phyloP scores from a whole-genome alignment of 1,140 invertebrate genomes.

The Hyles vespertilio region DNA sequence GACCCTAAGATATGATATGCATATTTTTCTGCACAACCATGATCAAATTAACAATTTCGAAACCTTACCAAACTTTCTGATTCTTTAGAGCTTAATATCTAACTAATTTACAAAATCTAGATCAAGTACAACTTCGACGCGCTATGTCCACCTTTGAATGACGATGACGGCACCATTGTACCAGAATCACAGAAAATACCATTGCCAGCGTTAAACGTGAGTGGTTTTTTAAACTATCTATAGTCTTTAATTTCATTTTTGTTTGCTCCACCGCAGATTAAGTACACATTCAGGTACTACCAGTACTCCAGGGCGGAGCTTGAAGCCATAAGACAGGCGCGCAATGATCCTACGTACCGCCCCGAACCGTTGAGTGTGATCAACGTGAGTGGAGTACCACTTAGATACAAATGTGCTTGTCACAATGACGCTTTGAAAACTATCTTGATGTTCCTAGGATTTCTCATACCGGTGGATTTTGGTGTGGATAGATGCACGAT shows the following conservation, averaged over 20 bases:
- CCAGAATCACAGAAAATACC: conserved; percentile 77
- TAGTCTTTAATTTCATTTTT: conserved; percentile 31
- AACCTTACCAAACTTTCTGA: too few species aligned
- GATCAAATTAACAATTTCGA: too few species aligned
- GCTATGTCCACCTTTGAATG: conserved; percentile 78
- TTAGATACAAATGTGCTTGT: too few species aligned
- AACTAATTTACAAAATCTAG: conserved; percentile 44
- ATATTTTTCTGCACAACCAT: too few species aligned
- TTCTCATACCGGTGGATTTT: too few species aligned
- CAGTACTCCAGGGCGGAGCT: conserved; percentile 76
- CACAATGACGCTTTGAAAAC: too few species aligned
- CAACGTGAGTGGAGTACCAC: conserved; percentile 77
- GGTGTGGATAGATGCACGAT: too few species aligned
- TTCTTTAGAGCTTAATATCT: not conserved
- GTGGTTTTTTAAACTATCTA: conserved; percentile 37
- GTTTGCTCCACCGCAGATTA: conserved; percentile 73
- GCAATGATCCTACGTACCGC: conserved; percentile 77
- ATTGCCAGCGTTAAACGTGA: conserved; percentile 84
- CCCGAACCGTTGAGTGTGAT: conserved; percentile 79
- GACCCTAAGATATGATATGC: too few species aligned
- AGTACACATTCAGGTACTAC: conserved; percentile 79
- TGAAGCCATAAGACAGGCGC: conserved; percentile 70
- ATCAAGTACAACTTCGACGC: conserved; percentile 82
- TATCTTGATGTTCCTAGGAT: not conserved
- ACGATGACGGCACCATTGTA: conserved; percentile 75